Percentiles rank a stretch among this genome's conserved stretches.
Conservation (phyloP, 1,140 invertebrate genomes). For the Lycorma delicatula region DNA sequence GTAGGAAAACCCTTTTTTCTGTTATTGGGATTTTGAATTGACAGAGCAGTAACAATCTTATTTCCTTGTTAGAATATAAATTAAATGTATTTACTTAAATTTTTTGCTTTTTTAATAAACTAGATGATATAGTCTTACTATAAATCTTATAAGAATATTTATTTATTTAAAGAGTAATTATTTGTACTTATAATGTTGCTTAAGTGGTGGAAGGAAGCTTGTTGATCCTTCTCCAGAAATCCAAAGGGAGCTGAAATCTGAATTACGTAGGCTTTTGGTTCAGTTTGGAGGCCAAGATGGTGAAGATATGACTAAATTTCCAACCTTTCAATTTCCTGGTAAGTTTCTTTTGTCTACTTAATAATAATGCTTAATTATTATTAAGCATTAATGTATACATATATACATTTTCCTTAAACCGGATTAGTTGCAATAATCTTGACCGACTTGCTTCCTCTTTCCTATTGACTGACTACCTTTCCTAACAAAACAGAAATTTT, state of each 20-base stretch:
- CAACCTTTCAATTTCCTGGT: conserved; percentile 38
- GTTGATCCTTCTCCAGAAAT: conserved; percentile 71
- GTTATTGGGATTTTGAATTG: not conserved
- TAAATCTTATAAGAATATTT: not conserved
- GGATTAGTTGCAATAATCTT: too few relatives aligned
- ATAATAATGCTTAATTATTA: too few relatives aligned
- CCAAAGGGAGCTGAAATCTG: conserved; percentile 60
- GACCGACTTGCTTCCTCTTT: too few relatives aligned
- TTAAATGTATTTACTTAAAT: too few relatives aligned
- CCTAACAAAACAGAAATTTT: too few relatives aligned
- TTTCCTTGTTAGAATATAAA: not conserved
- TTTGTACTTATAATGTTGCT: conserved; percentile 28
- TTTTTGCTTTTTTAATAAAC: too few relatives aligned
- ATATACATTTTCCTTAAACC: too few relatives aligned
- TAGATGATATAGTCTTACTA: not conserved
- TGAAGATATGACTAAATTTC: conserved; percentile 81
- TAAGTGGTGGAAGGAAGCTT: conserved; percentile 70
- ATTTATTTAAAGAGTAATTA: not conserved
- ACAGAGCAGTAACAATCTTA: not conserved
- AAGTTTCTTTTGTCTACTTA: conserved; percentile 1
- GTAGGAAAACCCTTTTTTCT: not conserved
- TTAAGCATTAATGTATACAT: too few relatives aligned
- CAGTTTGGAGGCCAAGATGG: conserved; percentile 66
- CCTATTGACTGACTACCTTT: too few relatives aligned
- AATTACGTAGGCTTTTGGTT: conserved; percentile 69